phyloP scores from a whole-genome alignment of 1,140 invertebrate genomes.

The Pogonus chalceus region DNA sequence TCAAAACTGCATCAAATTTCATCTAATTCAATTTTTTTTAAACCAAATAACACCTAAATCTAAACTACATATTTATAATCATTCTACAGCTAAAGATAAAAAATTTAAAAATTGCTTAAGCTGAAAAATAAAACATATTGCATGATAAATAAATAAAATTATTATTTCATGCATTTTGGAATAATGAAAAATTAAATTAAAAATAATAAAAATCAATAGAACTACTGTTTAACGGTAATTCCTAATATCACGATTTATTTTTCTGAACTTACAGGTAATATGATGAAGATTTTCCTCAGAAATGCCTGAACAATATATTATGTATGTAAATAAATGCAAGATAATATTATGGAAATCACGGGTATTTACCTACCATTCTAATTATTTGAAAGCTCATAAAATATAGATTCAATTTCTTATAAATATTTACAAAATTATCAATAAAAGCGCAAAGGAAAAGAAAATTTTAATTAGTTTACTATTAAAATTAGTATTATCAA shows the following conservation, averaged over 20 bases:
- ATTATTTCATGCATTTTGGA: neutral
- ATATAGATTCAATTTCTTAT: no score
- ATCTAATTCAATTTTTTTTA: neutral
- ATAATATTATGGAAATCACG: no score
- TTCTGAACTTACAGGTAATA: slow-evolving; percentile 30
- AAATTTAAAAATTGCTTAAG: neutral
- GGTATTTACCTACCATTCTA: no score
- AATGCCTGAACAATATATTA: slow-evolving; percentile 19
- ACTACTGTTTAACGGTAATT: neutral
- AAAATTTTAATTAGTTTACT: no score
- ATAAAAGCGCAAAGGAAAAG: no score
- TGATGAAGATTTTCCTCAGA: slow-evolving; percentile 31
- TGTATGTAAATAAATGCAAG: slow-evolving; percentile 12
- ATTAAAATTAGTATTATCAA: no score
- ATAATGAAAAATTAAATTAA: neutral
- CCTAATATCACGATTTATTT: slow-evolving; percentile 3
- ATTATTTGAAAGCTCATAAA: no score
- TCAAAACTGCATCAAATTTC: slow-evolving; percentile 4
- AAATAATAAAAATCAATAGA: neutral
- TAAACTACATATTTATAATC: neutral
- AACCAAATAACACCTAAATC: slow-evolving; percentile 5
- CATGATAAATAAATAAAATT: neutral
- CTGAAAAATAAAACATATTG: neutral
- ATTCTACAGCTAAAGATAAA: neutral
- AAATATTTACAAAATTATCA: no score